These are phyloP conservation scores for Platycheirus albimanus DNA, from an alignment of 2,888 invertebrate genomes.

Conservation along the genomic window DNA sequence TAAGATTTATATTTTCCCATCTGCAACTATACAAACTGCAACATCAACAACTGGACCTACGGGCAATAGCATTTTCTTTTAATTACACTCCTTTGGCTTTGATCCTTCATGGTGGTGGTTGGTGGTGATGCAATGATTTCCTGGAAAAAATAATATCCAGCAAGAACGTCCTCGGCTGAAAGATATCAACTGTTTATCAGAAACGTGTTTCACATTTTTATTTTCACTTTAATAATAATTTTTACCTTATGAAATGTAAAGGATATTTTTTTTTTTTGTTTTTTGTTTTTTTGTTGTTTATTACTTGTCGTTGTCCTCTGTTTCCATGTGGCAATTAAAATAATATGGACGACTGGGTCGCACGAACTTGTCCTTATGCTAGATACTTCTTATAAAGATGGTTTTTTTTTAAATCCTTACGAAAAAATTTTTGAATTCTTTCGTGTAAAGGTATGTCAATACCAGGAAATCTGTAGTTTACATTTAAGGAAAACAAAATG, in stretches of 20 bases:
- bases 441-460: too few relatives aligned
- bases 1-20: slow-evolving; percentile 57
- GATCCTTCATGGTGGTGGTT: slow-evolving; percentile 36
- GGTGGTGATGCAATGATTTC: slow-evolving; percentile 39
- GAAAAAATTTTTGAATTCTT: too few relatives aligned
- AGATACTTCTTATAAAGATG: too few relatives aligned
- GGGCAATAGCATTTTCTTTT: slow-evolving; percentile 57
- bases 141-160: slow-evolving; percentile 18
- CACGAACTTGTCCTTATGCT: too few relatives aligned
- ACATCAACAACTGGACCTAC: slow-evolving; percentile 50
- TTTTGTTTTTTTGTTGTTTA: slow-evolving; percentile 18
- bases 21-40: slow-evolving; percentile 36
- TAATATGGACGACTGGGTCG: too few relatives aligned
- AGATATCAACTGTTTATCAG: slow-evolving; percentile 54
- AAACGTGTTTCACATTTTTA: slow-evolving; percentile 37
- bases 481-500: too few relatives aligned
- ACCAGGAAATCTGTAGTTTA: too few relatives aligned
- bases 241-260: slow-evolving; percentile 2
- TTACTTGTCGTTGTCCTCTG: too few relatives aligned
- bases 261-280: background rate
- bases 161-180: slow-evolving; percentile 28
- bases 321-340: slow-evolving; percentile 9
- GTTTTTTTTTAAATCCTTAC: too few relatives aligned
- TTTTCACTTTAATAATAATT: slow-evolving; percentile 38
- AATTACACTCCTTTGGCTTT: slow-evolving; percentile 61